A percentile compares a stretch with the other conserved stretches of the same genome.
Evolutionary conservation across 2,888 invertebrate species (phyloP).

Genomic region (Agrotis exclamationis): DNA sequence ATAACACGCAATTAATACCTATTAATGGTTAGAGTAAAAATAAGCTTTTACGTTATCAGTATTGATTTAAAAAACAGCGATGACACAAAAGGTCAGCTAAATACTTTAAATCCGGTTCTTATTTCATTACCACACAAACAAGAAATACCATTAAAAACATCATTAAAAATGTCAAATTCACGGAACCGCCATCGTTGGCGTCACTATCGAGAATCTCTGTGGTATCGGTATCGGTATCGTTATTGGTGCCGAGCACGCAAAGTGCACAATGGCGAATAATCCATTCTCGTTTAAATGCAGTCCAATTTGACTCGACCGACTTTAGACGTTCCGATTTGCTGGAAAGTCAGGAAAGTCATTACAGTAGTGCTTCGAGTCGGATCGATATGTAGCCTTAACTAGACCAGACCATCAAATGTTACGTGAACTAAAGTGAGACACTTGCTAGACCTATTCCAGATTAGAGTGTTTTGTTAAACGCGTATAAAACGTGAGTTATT

Average conservation of each 20-base stretch:
- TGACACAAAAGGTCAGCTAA: background rate
- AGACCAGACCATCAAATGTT: conserved; percentile 19
- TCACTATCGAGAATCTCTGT: conserved; percentile 4
- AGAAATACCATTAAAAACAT: conserved; percentile 2
- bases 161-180: background rate
- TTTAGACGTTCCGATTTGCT: conserved; percentile 31
- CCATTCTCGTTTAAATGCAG: conserved; percentile 50
- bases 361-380: conserved; percentile 20
- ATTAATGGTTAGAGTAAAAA: conserved; percentile 3
- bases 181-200: background rate
- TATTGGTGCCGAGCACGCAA: conserved; percentile 11
- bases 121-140: background rate
- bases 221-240: conserved; percentile 5
- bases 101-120: conserved; percentile 15
- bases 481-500: too few species aligned
- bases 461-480: background rate
- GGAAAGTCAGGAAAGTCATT: conserved; percentile 44
- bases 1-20: background rate
- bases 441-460: background rate
- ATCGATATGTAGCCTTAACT: conserved; percentile 30
- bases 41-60: background rate
- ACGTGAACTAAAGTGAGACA: conserved; percentile 6
- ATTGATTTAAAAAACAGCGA: background rate
- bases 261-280: conserved; percentile 33
- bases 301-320: conserved; percentile 48